Base-by-base conservation (phyloP, 2,888 invertebrate genomes). In the Spicauda simplicius region DNA sequence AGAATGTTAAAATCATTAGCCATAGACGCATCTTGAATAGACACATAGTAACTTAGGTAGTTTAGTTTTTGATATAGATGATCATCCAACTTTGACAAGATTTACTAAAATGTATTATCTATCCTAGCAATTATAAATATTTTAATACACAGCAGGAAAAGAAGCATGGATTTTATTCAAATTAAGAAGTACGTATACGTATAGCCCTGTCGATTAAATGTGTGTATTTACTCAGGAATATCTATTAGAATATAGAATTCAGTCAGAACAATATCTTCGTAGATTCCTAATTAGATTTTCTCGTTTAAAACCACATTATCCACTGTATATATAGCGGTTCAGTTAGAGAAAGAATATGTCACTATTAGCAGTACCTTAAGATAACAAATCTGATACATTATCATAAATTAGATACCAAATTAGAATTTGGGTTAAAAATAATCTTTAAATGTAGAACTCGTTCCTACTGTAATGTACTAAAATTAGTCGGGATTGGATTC, bases 151-250 rank as follows among this genome's bases (percentile, higher is more conserved):
- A 30, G n/a, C 56, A 56, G 56, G 56, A 33, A 56, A n/a, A 37
- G 33, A 33, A 56, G 56, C 56, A 56, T 56, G 56, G 16, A 16
- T 58, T 30, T 37, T 59, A 58, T 53, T 59, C 59, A 25, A 45
- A 50, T 48, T 18, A 50, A 50, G 8, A 60, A 12, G 11, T 52
- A 14, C 19, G n/a, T 58, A n/a, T 14, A 41, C 41, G 3, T 41
- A 41, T 14, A 41, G 14, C n/a, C n/a, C n/a, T 14, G 1, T 14
- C 10, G 41, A 45, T n/a, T n/a, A n/a, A n/a, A n/a, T 1, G 45
- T 45, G 2, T 14, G 5, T 45, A 45, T 45, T 45, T 45, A 3
- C 12, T 45, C 12, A 6, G 16, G 1, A 18, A 3, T 10, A 18
- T 18, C 18, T 50, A n/a, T 50, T 7, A 45, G n/a, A n/a, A n/a